phyloP scores from a whole-genome alignment of 35 echinoderm and acorn worm species.

The Heliocidaris tuberculata region DNA sequence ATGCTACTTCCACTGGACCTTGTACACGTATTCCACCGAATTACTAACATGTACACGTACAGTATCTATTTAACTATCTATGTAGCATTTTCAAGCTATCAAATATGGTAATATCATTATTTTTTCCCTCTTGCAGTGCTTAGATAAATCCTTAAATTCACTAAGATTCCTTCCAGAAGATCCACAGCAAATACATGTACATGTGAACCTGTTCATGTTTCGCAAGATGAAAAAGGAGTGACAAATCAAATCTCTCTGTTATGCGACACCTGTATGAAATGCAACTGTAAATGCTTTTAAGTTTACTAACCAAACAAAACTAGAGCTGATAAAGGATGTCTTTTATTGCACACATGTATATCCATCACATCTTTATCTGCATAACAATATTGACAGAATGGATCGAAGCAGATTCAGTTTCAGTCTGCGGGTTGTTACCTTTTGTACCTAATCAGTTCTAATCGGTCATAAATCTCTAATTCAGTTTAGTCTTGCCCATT shows the following conservation, averaged over 20 bases:
- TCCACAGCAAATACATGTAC: neutral
- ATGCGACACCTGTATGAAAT: neutral
- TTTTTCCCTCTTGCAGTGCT: neutral
- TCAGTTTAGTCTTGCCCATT: no score
- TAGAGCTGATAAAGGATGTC: neutral
- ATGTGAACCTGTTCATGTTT: neutral
- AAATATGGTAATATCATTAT: neutral
- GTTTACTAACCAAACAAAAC: conserved; percentile 12
- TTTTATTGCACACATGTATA: neutral
- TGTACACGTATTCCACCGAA: neutral
- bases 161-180: neutral
- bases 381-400: neutral
- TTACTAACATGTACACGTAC: neutral
- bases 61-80: neutral
- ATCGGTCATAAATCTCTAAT: neutral
- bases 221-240: neutral
- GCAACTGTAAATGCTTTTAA: neutral
- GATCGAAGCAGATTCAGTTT: neutral
- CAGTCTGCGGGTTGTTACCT: neutral
- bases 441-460: neutral
- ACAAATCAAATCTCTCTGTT: neutral
- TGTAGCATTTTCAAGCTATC: neutral
- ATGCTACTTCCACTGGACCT: neutral
- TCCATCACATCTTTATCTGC: neutral
- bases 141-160: neutral